Percentiles rank a stretch among this genome's conserved stretches.
These are phyloP conservation scores for Crotophaga sulcirostris DNA, from an alignment of 2,113 vertebrate genomes.

Conservation along the genomic window DNA sequence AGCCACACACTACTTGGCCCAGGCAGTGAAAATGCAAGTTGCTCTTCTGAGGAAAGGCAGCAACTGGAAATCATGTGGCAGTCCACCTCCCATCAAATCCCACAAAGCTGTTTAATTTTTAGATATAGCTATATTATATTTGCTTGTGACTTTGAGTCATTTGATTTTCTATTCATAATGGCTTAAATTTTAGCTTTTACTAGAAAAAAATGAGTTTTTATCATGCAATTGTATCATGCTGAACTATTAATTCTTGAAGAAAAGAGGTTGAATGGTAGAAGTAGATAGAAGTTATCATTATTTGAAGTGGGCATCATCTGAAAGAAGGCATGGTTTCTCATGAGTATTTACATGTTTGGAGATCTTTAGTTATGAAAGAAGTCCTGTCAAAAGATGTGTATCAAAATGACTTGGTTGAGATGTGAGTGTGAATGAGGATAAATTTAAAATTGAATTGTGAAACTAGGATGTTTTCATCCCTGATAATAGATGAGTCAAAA, in stretches of 20 bases:
- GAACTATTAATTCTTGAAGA: not conserved
- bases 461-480: not conserved
- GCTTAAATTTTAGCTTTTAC: not conserved
- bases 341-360: not conserved
- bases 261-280: not conserved
- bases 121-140: not conserved
- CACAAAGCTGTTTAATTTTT: not conserved
- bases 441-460: not conserved
- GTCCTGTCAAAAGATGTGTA: not conserved
- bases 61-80: fast-evolving
- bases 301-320: not conserved
- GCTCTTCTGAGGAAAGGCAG: not conserved
- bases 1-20: fast-evolving
- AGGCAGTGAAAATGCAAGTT: not conserved
- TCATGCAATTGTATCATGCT: not conserved
- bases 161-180: not conserved
- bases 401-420: not conserved
- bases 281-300: not conserved
- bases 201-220: fast-evolving
- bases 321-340: not conserved
- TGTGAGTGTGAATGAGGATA: not conserved
- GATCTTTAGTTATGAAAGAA: not conserved
- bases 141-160: not conserved
- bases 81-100: not conserved
- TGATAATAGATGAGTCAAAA: not conserved